These are phyloP conservation scores for Icerya purchasi DNA, from an alignment of 2,888 invertebrate species.

Conservation along the genomic window DNA sequence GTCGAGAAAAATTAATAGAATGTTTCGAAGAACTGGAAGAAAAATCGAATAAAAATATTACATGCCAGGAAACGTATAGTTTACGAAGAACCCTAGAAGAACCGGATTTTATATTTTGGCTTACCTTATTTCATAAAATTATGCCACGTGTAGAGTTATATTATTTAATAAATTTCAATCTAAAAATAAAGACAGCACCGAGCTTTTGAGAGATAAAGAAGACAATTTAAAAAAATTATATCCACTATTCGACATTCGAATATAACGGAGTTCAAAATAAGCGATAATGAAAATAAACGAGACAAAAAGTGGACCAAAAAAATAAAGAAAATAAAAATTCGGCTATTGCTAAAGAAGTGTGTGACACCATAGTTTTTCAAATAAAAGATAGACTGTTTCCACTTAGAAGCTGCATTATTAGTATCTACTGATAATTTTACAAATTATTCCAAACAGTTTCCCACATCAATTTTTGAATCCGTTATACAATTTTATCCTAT, in stretches of 20 bases:
- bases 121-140: neutral
- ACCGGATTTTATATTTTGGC: neutral
- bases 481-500: too few relatives aligned
- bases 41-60: neutral
- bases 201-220: neutral
- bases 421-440: too few relatives aligned
- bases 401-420: too few relatives aligned
- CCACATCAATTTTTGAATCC: too few relatives aligned
- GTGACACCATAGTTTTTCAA: neutral
- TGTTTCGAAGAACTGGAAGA: neutral
- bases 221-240: too few relatives aligned
- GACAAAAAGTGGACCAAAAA: too few relatives aligned
- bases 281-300: too few relatives aligned
- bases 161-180: neutral
- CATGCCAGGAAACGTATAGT: neutral
- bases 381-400: neutral
- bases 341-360: neutral
- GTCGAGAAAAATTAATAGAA: neutral
- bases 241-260: too few relatives aligned
- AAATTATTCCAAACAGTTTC: too few relatives aligned
- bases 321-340: neutral
- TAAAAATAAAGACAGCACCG: neutral
- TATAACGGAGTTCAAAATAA: too few relatives aligned
- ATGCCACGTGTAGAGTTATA: neutral
- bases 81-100: neutral